A percentile compares a stretch with the other conserved stretches of the same genome.
phyloP scores from a whole-genome alignment of 2,113 vertebrate species.

The Clarias macrocephalus region DNA sequence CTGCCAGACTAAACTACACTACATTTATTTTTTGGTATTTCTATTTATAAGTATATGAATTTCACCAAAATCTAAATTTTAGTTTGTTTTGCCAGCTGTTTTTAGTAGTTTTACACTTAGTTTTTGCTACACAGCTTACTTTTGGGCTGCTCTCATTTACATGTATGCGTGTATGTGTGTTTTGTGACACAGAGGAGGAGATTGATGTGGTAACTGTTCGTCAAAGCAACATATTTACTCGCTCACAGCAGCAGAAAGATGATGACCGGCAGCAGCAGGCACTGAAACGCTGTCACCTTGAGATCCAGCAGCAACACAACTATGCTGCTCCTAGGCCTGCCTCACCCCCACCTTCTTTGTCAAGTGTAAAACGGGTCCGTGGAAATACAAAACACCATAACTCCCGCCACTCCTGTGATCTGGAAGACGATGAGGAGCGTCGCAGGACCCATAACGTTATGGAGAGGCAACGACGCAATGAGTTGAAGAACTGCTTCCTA shows the following conservation, averaged over 20 bases:
- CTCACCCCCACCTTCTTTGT: conserved; percentile 55
- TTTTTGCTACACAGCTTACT: neutral
- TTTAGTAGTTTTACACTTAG: neutral
- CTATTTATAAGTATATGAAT: neutral
- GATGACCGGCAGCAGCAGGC: conserved; percentile 51
- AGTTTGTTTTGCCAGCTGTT: neutral
- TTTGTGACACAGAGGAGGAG: conserved; percentile 74
- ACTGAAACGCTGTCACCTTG: conserved; percentile 63
- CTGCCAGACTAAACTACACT: neutral
- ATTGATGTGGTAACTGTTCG: conserved; percentile 77
- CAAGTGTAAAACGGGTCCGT: conserved; percentile 59
- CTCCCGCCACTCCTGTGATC: conserved; percentile 55
- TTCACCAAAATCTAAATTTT: neutral
- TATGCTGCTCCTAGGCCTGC: conserved; percentile 75
- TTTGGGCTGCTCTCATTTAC: neutral
- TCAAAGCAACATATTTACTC: conserved; percentile 50
- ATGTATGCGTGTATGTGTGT: neutral
- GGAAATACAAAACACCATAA: conserved; percentile 32
- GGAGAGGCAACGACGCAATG: conserved; percentile 78
- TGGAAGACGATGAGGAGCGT: conserved; percentile 74
- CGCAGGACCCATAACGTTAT: conserved; percentile 78
- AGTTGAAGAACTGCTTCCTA: conserved; percentile 78
- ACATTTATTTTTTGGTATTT: too few species aligned
- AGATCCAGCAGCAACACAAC: conserved; percentile 80
- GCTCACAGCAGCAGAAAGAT: conserved; percentile 51